These are phyloP conservation scores for Glomeris marginata DNA, from an alignment of 2,888 invertebrate species.

Conservation along the genomic window DNA sequence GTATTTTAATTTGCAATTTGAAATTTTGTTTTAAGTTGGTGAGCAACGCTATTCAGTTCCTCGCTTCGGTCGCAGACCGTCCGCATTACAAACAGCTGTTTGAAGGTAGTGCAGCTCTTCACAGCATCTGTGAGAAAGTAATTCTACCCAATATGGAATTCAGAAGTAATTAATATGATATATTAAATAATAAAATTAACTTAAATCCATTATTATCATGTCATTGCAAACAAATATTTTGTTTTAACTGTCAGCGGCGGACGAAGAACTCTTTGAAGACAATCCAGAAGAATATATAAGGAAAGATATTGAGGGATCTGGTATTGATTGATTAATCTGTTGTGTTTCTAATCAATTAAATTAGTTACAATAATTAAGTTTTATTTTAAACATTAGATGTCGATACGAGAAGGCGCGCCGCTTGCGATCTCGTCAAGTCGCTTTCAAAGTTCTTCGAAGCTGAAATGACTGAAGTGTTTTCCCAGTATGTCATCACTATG, in stretches of 20 bases:
- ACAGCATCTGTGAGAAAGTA: slow-evolving; percentile 92
- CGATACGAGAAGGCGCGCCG: slow-evolving; percentile 86
- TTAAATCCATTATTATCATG: not conserved
- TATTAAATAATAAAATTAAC: not conserved
- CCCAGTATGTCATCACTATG: slow-evolving; percentile 49
- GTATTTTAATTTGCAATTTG: slow-evolving; percentile 8
- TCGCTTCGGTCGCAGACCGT: slow-evolving; percentile 86
- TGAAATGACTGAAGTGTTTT: slow-evolving; percentile 73
- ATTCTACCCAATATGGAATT: slow-evolving; percentile 97
- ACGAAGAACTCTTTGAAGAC: slow-evolving; percentile 93
- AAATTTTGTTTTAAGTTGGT: slow-evolving; percentile 52
- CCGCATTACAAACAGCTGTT: slow-evolving; percentile 75
- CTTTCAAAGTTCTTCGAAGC: slow-evolving; percentile 75
- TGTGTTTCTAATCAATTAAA: too few species aligned
- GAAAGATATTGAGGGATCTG: slow-evolving; percentile 90
- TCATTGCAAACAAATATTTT: not conserved
- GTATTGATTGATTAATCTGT: too few species aligned
- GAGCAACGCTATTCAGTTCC: slow-evolving; percentile 86
- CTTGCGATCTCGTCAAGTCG: slow-evolving; percentile 90
- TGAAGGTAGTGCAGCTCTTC: slow-evolving; percentile 68
- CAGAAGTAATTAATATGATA: slow-evolving; percentile 44
- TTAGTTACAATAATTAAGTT: too few species aligned
- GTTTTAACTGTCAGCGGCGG: slow-evolving; percentile 46
- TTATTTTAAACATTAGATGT: slow-evolving; percentile 66
- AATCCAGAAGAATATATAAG: slow-evolving; percentile 96